Percentiles rank a stretch among this genome's conserved stretches.
phyloP scores from a whole-genome alignment of 2,888 invertebrate genomes.

The Erebia epiphron region DNA sequence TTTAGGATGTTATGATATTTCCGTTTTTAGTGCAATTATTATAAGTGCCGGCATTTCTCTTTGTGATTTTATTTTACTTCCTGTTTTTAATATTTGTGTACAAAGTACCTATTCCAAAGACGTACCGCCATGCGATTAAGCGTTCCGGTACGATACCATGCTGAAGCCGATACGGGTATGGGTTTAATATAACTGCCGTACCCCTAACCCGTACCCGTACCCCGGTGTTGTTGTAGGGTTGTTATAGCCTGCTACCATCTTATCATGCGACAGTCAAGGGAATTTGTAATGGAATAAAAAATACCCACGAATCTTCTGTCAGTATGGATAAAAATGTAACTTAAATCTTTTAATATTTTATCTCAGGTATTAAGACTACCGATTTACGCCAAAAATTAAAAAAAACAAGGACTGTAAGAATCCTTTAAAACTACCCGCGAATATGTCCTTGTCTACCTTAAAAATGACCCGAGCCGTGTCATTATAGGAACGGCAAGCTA shows the following conservation, averaged over 20 bases:
- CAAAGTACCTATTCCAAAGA: background rate
- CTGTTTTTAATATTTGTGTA: conserved; percentile 45
- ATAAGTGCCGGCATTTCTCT: conserved; percentile 51
- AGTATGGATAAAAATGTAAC: background rate
- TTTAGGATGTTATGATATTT: conserved; percentile 70
- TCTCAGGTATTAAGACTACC: conserved; percentile 27
- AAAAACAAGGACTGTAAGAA: conserved; percentile 27
- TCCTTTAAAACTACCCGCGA: conserved; percentile 41
- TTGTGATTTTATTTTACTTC: conserved; percentile 61
- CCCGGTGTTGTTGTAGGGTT: no score
- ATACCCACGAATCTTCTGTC: no score
- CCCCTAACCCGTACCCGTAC: no score
- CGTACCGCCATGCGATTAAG: no score
- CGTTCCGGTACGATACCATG: no score
- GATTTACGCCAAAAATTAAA: conserved; percentile 32
- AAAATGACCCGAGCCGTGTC: conserved; percentile 48
- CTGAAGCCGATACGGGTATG: no score
- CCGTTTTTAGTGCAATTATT: conserved; percentile 59
- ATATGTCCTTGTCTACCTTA: conserved; percentile 55
- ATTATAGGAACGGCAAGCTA: conserved; percentile 45
- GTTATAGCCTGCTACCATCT: no score
- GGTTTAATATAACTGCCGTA: no score
- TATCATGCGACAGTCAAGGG: no score
- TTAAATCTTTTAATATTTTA: background rate
- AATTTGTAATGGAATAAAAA: no score